Conservation (phyloP, 1,140 invertebrate species). For the Drosophila ananassae region DNA sequence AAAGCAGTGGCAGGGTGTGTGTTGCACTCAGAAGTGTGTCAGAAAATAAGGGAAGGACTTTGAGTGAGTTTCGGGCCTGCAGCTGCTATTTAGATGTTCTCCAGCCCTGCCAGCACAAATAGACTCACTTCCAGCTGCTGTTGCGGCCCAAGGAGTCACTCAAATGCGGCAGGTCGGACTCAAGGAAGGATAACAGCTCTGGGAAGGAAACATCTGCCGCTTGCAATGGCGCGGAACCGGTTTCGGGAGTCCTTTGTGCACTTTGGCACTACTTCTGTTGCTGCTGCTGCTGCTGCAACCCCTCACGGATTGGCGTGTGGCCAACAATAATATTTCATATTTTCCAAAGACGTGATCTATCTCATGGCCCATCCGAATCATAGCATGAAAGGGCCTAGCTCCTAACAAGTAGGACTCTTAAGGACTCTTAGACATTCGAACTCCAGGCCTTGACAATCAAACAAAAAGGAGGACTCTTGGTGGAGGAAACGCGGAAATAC, state of each 20-base stretch:
- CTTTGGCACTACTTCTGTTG: no score
- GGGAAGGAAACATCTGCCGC: conserved; percentile 57
- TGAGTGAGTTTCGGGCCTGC: conserved; percentile 14
- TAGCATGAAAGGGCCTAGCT: background rate
- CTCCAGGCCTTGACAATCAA: background rate
- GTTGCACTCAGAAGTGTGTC: conserved; percentile 4
- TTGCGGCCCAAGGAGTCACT: conserved; percentile 1
- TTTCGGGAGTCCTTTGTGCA: conserved; percentile 28
- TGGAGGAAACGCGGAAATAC: conserved; percentile 22
- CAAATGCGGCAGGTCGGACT: conserved; percentile 18
- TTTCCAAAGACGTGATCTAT: conserved; percentile 16
- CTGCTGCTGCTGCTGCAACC: no score
- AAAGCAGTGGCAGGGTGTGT: background rate
- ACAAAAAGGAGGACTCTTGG: background rate
- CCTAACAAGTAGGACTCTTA: conserved; percentile 1
- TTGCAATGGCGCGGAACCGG: conserved; percentile 48
- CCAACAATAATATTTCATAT: conserved; percentile 19
- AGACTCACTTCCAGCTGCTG: conserved; percentile 11
- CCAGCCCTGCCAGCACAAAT: background rate
- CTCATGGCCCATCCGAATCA: background rate
- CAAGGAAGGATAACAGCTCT: conserved; percentile 44
- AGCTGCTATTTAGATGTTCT: conserved; percentile 16
- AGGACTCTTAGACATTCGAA: background rate
- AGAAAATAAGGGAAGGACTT: conserved; percentile 33
- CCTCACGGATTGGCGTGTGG: conserved; percentile 26